A percentile compares a stretch with the other conserved stretches of the same genome.
Evolutionary conservation across 2,113 vertebrate genomes (phyloP).

Genomic region (Actenoides hombroni): DNA sequence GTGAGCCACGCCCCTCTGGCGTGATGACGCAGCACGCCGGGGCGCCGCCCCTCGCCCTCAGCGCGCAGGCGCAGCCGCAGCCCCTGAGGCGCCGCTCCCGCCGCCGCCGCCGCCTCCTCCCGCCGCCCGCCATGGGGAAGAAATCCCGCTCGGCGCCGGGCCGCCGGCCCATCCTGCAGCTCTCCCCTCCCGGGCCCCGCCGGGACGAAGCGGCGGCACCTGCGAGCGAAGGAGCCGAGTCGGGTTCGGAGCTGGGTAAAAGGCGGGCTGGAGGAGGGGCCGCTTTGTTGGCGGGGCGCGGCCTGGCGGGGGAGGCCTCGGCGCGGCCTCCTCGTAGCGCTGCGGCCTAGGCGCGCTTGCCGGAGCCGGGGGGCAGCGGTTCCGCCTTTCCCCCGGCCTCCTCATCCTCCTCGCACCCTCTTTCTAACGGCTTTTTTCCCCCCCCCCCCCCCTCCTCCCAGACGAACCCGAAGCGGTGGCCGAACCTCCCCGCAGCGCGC

Average conservation of each 20-base stretch:
- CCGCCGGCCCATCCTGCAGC: conserved; percentile 90
- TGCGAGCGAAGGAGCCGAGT: conserved; percentile 20
- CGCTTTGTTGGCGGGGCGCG: background rate
- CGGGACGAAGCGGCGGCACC: conserved; percentile 74
- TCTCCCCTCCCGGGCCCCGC: conserved; percentile 84
- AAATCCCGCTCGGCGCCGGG: conserved; percentile 80
- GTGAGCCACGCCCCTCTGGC: background rate
- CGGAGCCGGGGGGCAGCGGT: background rate
- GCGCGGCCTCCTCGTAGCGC: background rate
- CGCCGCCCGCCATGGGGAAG: conserved; percentile 76
- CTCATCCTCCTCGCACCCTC: background rate
- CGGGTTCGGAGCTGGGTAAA: conserved; percentile 79
- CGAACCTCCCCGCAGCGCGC: conserved; percentile 69
- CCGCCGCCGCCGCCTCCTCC: background rate
- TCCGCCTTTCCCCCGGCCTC: background rate
- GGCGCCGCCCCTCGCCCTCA: background rate
- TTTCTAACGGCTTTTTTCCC: background rate
- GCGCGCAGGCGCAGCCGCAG: background rate
- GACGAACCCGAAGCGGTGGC: conserved; percentile 84
- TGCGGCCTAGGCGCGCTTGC: background rate
- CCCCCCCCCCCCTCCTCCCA: background rate
- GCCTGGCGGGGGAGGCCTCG: background rate
- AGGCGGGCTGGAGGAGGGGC: background rate
- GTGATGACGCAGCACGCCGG: background rate
- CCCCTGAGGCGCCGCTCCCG: background rate